phyloP scores from a whole-genome alignment of 2,797 vertebrate species.

The Neosilurus hyrtlii region DNA sequence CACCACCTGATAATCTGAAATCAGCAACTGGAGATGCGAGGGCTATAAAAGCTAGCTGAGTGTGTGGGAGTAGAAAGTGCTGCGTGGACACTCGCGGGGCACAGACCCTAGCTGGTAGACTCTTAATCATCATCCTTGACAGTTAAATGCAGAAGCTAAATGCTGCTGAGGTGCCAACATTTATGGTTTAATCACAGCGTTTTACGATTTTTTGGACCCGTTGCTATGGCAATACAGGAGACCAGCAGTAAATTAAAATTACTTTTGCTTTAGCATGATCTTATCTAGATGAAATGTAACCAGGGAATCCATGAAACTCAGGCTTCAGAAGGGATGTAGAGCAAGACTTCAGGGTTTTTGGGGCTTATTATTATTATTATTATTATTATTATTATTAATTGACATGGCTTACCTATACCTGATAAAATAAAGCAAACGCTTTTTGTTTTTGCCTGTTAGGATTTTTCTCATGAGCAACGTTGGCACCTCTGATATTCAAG shows the following conservation, averaged over 20 bases:
- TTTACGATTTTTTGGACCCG: neutral
- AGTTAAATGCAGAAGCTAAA: neutral
- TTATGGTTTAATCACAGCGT: constrained; percentile 2
- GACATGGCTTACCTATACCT: too few species aligned
- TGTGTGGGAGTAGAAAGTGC: constrained; percentile 1
- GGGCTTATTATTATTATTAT: too few species aligned
- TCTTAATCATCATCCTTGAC: neutral
- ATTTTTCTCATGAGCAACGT: neutral
- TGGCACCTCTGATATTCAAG: neutral
- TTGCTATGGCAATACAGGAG: neutral
- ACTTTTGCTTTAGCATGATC: neutral
- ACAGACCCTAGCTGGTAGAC: neutral
- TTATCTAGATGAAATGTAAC: neutral
- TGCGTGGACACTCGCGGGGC: neutral
- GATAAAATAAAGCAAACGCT: too few species aligned
- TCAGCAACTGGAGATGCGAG: neutral
- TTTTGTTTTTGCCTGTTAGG: neutral
- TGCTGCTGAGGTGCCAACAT: constrained; percentile 11
- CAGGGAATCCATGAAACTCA: neutral
- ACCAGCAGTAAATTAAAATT: too few species aligned
- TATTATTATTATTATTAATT: too few species aligned
- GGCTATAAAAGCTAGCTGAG: neutral
- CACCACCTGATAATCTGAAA: neutral
- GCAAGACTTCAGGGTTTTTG: neutral
- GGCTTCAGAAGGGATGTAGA: neutral